A percentile compares a stretch with the other conserved stretches of the same genome.
Evolutionary conservation across 1,140 invertebrate genomes (phyloP).

Genomic region (Agrypnia vestita): DNA sequence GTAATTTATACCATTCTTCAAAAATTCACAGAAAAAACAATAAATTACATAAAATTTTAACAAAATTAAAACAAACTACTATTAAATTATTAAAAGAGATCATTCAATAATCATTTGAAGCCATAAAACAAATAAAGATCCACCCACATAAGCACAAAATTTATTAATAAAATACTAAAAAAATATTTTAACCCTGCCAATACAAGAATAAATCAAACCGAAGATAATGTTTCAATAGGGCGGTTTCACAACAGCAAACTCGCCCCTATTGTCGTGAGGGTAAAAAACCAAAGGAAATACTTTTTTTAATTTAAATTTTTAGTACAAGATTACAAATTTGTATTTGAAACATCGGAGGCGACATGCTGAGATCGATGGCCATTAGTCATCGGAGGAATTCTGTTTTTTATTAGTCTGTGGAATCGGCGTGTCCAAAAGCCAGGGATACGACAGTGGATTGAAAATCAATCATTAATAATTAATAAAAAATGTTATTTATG

Average conservation of each 20-base stretch:
- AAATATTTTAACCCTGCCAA: slow-evolving; percentile 22
- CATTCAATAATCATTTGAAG: slow-evolving; percentile 23
- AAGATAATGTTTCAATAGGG: not conserved
- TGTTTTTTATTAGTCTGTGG: slow-evolving; percentile 29
- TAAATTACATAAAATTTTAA: not conserved
- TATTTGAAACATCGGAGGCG: slow-evolving; percentile 57
- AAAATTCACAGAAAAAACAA: not conserved
- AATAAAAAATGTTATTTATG: slow-evolving; percentile 28
- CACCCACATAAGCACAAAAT: slow-evolving; percentile 15
- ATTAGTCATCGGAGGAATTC: slow-evolving; percentile 58
- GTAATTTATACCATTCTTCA: no score
- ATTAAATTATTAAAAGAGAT: slow-evolving; percentile 8
- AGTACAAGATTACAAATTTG: slow-evolving; percentile 53
- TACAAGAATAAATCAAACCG: slow-evolving; percentile 44
- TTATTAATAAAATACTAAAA: slow-evolving; percentile 18
- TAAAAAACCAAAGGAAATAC: not conserved
- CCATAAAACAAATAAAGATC: slow-evolving; percentile 43
- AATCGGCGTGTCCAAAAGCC: slow-evolving; percentile 12
- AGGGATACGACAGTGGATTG: not conserved
- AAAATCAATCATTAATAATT: slow-evolving; percentile 31
- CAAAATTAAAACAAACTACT: not conserved
- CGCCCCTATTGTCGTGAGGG: slow-evolving; percentile 11
- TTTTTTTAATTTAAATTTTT: not conserved
- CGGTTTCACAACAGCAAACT: slow-evolving; percentile 21
- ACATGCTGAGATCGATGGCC: slow-evolving; percentile 58